These are phyloP conservation scores for Melanogrammus aeglefinus DNA, from an alignment of 2,797 vertebrate species.

Conservation along the genomic window DNA sequence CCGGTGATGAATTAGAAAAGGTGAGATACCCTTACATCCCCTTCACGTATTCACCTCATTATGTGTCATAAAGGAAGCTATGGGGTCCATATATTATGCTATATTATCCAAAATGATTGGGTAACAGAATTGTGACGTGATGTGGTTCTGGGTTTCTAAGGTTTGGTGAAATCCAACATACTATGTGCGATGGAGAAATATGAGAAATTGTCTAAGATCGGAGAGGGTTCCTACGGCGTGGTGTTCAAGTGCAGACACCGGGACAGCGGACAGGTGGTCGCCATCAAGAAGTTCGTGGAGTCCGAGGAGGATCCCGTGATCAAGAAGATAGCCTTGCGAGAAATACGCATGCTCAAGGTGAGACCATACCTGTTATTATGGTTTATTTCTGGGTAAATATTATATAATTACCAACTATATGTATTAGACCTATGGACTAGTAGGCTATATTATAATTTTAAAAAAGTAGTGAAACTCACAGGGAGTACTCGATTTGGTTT, in stretches of 20 bases:
- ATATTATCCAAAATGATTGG: neutral
- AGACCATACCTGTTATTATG: slow-evolving; percentile 5
- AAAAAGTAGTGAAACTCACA: too few species aligned
- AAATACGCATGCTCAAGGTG: slow-evolving; percentile 88
- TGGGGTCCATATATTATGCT: neutral
- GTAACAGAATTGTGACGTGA: neutral
- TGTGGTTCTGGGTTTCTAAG: slow-evolving; percentile 6
- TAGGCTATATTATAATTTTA: too few species aligned
- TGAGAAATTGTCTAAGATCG: slow-evolving; percentile 86
- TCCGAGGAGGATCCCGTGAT: slow-evolving; percentile 87
- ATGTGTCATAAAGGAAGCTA: neutral
- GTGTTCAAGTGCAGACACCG: slow-evolving; percentile 88
- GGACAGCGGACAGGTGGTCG: slow-evolving; percentile 82
- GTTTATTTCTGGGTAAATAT: too few species aligned
- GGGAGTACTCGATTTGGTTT: too few species aligned
- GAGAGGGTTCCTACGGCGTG: slow-evolving; percentile 86
- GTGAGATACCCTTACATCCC: neutral
- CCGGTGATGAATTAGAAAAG: neutral
- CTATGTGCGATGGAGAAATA: slow-evolving; percentile 81
- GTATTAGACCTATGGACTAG: too few species aligned
- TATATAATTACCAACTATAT: too few species aligned
- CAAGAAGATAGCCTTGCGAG: slow-evolving; percentile 86
- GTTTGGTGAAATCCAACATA: slow-evolving; percentile 27
- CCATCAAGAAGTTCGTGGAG: slow-evolving; percentile 89
- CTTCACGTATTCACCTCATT: neutral